phyloP scores from a whole-genome alignment of 2,113 vertebrate species.

The Terrapene triunguis region DNA sequence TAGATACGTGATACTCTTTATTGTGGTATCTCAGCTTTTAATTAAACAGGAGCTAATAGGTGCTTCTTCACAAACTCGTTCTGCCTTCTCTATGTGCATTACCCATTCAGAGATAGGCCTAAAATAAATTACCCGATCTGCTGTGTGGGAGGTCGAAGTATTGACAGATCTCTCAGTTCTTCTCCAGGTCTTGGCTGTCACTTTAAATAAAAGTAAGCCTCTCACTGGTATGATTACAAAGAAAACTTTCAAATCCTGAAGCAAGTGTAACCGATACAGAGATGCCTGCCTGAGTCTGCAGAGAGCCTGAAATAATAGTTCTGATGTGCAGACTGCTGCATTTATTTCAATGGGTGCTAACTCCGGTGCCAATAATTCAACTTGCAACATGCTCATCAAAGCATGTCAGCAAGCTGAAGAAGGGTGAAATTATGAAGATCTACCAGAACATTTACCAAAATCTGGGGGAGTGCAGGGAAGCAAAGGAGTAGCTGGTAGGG shows the following conservation, averaged over 20 bases:
- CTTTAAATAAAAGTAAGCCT: neutral
- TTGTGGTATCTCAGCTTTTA: neutral
- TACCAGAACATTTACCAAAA: too few relatives aligned
- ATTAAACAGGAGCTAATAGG: neutral
- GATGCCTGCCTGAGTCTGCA: slow-evolving; percentile 21
- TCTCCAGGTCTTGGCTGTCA: neutral
- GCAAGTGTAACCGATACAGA: neutral
- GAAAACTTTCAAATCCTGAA: neutral
- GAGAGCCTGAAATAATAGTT: slow-evolving; percentile 30
- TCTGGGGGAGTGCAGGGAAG: neutral
- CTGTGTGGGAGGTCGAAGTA: too few relatives aligned
- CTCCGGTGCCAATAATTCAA: too few relatives aligned
- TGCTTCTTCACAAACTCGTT: neutral
- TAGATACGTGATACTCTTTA: neutral
- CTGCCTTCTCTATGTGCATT: neutral
- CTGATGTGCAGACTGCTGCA: neutral
- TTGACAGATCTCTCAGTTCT: neutral
- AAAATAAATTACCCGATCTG: too few relatives aligned
- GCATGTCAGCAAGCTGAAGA: neutral
- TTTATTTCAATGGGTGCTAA: neutral
- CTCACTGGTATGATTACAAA: neutral
- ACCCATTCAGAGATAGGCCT: too few relatives aligned
- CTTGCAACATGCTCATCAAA: neutral
- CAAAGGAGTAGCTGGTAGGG: neutral
- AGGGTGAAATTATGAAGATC: neutral